Percentiles rank a stretch among this genome's conserved stretches.
Conservation (phyloP, 2,113 vertebrate genomes). For the Irena cyanogastra region DNA sequence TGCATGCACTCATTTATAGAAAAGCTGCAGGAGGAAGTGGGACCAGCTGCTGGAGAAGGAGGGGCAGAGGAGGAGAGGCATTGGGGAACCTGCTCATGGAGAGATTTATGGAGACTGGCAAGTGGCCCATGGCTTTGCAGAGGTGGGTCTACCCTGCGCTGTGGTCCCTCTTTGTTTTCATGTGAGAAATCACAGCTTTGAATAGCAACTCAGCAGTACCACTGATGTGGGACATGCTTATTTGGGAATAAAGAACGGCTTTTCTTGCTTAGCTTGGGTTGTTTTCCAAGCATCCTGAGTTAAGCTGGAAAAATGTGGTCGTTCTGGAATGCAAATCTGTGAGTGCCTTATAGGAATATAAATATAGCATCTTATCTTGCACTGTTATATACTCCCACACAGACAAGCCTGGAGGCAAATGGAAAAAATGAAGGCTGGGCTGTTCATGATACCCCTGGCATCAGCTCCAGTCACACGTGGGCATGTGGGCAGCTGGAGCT, state of each 20-base stretch:
- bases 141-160: not conserved
- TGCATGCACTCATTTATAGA: not conserved
- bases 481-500: conserved; percentile 21
- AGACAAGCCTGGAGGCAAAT: not conserved
- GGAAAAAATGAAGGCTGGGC: not conserved
- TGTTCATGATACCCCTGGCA: not conserved
- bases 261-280: not conserved
- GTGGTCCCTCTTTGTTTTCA: not conserved
- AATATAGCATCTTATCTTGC: conserved; percentile 20
- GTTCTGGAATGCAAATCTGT: not conserved
- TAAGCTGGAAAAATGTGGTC: not conserved
- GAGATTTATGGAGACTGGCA: not conserved
- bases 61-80: not conserved
- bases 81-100: rapidly evolving
- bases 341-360: conserved; percentile 8
- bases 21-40: not conserved
- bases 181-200: not conserved
- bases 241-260: not conserved
- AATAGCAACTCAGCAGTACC: not conserved
- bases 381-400: not conserved
- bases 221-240: not conserved
- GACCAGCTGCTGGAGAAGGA: not conserved
- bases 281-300: not conserved
- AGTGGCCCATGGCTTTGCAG: rapidly evolving
- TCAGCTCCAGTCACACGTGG: not conserved